Evolutionary conservation across 35 echinoderm and acorn worm genomes (phyloP), one percentile per base, ranked within the genome.

Genomic region (Apostichopus californicus): DNA sequence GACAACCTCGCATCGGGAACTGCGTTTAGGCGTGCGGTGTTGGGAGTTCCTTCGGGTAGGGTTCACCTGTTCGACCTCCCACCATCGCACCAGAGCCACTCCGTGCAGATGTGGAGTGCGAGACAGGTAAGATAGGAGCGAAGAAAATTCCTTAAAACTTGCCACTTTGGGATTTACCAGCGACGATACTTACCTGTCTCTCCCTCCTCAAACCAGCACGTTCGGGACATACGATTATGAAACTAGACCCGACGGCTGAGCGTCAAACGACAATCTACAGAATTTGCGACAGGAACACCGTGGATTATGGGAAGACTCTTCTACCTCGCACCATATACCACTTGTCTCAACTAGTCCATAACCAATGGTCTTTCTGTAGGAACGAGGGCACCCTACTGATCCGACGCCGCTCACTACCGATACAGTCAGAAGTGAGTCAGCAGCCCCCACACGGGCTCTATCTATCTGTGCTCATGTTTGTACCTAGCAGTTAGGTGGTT

Each of bases 391-490:
- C 68, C 11, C 68, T 4, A 72, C 68, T n/a, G 68, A 72, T 72
- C n/a, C 11, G 11, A 72, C 68, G 1, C n/a, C 68, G n/a, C 68
- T 72, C 28, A 34, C 28, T 34, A 34, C 28, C 2, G 28, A 34
- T 34, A 34, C 28, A 34, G 28, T 72, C 11, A 72, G 11, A 72
- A 72, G 68, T 72, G 68, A 72, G 68, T 72, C 68, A 72, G 68
- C 68, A 72, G 68, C 2, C 68, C 68, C 68, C n/a, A 14, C n/a
- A n/a, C 3, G 28, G n/a, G 68, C 11, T 72, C n/a, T 4, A 2
- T 72, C 68, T 72, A 12, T 72, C 11, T 72, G 68, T 72, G 68
- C 68, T 72, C 68, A 72, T 72, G 68, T 72, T n/a, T n/a, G n/a
- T 72, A 14, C 68, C 68, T 72, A n/a, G 68, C n/a, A 72, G 11